Evolutionary conservation across 2,797 vertebrate species (phyloP), one percentile per base, ranked within the genome.

Genomic region (Bradypodion ventrale): DNA sequence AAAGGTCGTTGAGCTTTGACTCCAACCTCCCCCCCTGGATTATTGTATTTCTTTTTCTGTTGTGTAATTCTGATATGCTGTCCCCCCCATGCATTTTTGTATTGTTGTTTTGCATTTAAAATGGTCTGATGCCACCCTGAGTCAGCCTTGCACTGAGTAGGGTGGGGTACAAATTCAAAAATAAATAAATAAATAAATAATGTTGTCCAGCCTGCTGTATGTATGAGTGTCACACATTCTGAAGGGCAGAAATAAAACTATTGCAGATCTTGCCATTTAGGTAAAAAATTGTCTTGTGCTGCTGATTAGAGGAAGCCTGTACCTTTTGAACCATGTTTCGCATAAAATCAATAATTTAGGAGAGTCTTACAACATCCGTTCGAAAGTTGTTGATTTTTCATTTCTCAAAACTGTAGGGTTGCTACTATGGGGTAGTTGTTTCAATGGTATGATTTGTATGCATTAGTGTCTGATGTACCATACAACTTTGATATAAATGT

Each of bases 221-320:
- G 63, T 32, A 32, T 21, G 7, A 46, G 42, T 21, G 37, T 68
- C 49, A 42, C 85, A 80, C 49, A 79, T 37, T 76, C 75, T 76
- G 74, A 72, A 83, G 73, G 74, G 75, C 87, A 80, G 89, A 90
- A 80, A 90, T 85, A 86, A 84, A 89, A 32, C 82, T 82, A 59
- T 65, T 70, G 69, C 70, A 49, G 80, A n/a, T 29, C 19, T 77
- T 35, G 52, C 63, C 40, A 37, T 52, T 82, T 35, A 23, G 42
- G 25, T 46, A 69, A 83, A 49, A 49, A 77, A 69, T 83, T 68
- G 21, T 69, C 63, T 68, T 56, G 49, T 69, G 56, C 13, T 77
- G 75, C 13, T 69, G 65, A 60, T 5, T 27, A 29, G 37, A 80
- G 63, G 56, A 75, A 68, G 2, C 23, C 15, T 7, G 44, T 40